phyloP scores from a whole-genome alignment of 2,113 vertebrate genomes.

The Perca fluviatilis region DNA sequence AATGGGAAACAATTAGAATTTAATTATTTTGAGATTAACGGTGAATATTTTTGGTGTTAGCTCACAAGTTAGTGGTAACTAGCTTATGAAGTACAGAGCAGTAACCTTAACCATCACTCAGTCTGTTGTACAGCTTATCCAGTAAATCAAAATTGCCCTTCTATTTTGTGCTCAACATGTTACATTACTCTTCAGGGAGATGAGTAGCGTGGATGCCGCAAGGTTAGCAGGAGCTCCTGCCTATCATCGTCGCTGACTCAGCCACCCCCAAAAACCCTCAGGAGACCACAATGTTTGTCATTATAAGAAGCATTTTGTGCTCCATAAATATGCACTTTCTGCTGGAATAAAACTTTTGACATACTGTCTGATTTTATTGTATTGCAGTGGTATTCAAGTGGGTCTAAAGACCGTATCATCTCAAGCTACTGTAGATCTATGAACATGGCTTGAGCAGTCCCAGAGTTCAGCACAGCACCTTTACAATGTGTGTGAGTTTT shows the following conservation, averaged over 20 bases:
- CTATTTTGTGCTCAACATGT: conserved; percentile 13
- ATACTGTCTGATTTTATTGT: background rate
- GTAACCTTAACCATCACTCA: background rate
- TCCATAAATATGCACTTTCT: background rate
- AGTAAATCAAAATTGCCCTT: background rate
- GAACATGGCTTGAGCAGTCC: background rate
- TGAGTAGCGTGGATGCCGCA: background rate
- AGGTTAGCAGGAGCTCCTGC: conserved; percentile 12
- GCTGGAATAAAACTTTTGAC: background rate
- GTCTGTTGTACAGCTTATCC: background rate
- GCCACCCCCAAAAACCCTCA: conserved; percentile 6
- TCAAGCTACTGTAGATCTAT: background rate
- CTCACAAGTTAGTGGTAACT: background rate
- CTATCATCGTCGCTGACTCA: conserved; percentile 23
- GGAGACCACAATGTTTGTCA: conserved; percentile 1
- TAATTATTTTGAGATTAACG: background rate
- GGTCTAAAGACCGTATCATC: background rate
- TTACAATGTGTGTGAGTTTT: conserved; percentile 7
- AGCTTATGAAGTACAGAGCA: background rate
- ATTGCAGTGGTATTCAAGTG: background rate
- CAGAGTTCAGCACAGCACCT: conserved; percentile 8
- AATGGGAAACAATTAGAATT: background rate
- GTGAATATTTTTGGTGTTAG: background rate
- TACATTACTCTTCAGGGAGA: conserved; percentile 1
- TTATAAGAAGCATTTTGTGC: background rate